phyloP scores from a whole-genome alignment of 1,140 invertebrate species.

The Zaprionus ghesquierei region DNA sequence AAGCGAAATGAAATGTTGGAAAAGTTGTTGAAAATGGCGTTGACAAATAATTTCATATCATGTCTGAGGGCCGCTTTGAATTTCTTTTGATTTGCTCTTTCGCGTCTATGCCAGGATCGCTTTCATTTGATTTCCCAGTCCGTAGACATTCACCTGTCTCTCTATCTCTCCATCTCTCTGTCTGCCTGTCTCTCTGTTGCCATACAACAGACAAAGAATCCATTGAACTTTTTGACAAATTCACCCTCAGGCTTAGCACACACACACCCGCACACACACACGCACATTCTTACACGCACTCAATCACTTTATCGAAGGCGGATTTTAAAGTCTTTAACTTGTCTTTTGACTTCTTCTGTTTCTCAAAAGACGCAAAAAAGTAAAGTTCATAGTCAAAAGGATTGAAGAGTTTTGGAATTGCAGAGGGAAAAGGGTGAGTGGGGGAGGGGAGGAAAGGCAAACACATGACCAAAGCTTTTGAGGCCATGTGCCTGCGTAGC shows the following conservation, averaged over 20 bases:
- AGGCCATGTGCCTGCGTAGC: too few species aligned
- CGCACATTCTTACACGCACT: slow-evolving; percentile 54
- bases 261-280: slow-evolving; percentile 55
- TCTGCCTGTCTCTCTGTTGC: slow-evolving; percentile 49
- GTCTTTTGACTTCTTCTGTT: slow-evolving; percentile 66
- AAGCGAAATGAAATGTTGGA: slow-evolving; percentile 67
- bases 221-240: slow-evolving; percentile 57
- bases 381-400: slow-evolving; percentile 66
- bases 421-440: too few species aligned
- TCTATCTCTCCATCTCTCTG: too few species aligned
- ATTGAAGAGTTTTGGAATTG: slow-evolving; percentile 41
- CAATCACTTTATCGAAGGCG: slow-evolving; percentile 71
- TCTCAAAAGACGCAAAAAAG: slow-evolving; percentile 6
- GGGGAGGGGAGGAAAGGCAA: slow-evolving; percentile 10
- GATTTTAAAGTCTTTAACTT: slow-evolving; percentile 81
- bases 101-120: slow-evolving; percentile 40
- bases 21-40: slow-evolving; percentile 80
- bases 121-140: slow-evolving; percentile 69
- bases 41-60: slow-evolving; percentile 82
- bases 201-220: slow-evolving; percentile 32
- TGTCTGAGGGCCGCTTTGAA: slow-evolving; percentile 55
- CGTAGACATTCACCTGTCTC: slow-evolving; percentile 33
- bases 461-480: slow-evolving; percentile 64
- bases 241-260: slow-evolving; percentile 47
- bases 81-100: slow-evolving; percentile 54